Base-by-base conservation (phyloP, 2,888 invertebrate genomes). In the Dryadula phaetusa region DNA sequence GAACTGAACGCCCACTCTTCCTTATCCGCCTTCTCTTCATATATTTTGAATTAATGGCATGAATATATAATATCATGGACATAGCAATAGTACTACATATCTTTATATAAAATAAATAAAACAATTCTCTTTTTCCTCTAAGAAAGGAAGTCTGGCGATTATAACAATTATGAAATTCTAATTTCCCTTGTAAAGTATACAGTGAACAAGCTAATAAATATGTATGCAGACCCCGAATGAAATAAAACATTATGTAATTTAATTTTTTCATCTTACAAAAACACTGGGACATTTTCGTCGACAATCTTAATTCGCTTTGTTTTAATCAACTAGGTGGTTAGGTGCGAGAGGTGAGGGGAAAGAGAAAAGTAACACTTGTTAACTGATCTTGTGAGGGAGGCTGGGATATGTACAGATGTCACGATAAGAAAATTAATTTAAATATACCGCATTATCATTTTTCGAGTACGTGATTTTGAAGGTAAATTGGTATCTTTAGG, bases 381-480 rank as follows among this genome's bases (percentile, higher is more conserved):
- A 71, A 69, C 67, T 58, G 69, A 70, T 72, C 68, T 73, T 62
- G 28, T 20, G 52, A 46, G 47, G 60, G 67, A 52, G 67, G 70
- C 62, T 63, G 64, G 42, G 66, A 66, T 70, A 67, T 67, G 70
- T 65, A 68, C 69, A 69, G 70, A 73, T 72, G 69, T 70, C 54
- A 56, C 18, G 73, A 73, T 73, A 73, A 73, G 72, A 69, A 73
- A 70, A 73, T 73, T 73, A 73, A 73, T 73, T 72, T 72, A 66
- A 70, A 71, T 70, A 70, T 67, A 69, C 70, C 34, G 40, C 64
- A 71, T 67, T 70, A 67, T 67, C 64, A 72, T 72, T 73, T 73
- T 72, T 73, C 67, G 66, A 64, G 67, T 44, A 70, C 67, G 65
- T 65, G 69, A 60, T 65, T 61, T 60, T 56, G 25, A 8, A 40